These are phyloP conservation scores for Craniophora ligustri DNA, from an alignment of 2,888 invertebrate species.

Conservation along the genomic window DNA sequence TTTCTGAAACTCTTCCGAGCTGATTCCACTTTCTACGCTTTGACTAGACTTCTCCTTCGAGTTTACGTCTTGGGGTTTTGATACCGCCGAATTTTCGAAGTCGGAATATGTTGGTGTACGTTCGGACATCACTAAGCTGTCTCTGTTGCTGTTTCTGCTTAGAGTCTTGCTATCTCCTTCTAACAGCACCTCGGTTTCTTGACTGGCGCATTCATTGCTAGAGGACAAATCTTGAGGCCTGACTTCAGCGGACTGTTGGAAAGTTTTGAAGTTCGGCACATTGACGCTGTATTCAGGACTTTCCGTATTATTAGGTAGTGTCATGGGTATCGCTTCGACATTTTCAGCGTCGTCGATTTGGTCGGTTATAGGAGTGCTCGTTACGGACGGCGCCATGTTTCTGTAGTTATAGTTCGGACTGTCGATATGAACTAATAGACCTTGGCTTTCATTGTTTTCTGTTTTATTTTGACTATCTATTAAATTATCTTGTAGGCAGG, in stretches of 20 bases:
- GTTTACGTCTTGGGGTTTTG: constrained; percentile 72
- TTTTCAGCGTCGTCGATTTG: constrained; percentile 49
- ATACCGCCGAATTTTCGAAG: constrained; percentile 72
- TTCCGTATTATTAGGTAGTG: constrained; percentile 59
- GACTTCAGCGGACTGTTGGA: constrained; percentile 73
- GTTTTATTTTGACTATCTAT: constrained; percentile 57
- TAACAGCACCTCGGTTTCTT: constrained; percentile 63
- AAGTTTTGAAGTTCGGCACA: constrained; percentile 71
- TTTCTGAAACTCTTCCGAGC: constrained; percentile 73
- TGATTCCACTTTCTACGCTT: constrained; percentile 68
- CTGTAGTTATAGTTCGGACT: constrained; percentile 70
- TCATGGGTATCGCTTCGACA: constrained; percentile 64
- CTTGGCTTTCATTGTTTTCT: constrained; percentile 53
- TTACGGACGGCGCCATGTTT: constrained; percentile 72
- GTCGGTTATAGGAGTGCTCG: constrained; percentile 76
- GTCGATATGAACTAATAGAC: constrained; percentile 54
- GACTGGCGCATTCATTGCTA: constrained; percentile 51
- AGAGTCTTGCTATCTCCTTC: constrained; percentile 68
- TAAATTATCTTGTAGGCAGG: constrained; percentile 71
- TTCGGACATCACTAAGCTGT: constrained; percentile 58
- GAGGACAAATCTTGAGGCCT: constrained; percentile 74
- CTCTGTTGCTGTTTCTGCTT: constrained; percentile 64
- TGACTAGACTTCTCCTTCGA: constrained; percentile 70
- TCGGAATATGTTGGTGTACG: constrained; percentile 73
- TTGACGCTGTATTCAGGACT: constrained; percentile 54